phyloP scores from a whole-genome alignment of 2,113 vertebrate genomes.

The Pica pica region DNA sequence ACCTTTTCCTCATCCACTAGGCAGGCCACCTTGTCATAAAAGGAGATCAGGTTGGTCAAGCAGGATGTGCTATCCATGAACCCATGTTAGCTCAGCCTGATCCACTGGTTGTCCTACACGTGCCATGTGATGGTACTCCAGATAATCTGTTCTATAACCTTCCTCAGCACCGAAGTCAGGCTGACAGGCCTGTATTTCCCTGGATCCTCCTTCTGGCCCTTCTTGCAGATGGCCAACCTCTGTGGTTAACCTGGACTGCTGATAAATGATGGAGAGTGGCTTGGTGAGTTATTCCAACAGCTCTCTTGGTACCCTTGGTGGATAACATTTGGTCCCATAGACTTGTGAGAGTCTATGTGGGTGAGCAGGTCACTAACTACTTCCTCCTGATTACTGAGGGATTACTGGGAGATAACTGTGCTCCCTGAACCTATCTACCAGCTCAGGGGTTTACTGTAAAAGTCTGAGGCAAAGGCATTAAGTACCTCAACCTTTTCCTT shows the following conservation, averaged over 20 bases:
- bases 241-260: background rate
- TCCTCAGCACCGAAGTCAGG: background rate
- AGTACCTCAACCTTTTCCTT: background rate
- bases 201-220: background rate
- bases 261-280: background rate
- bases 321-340: background rate
- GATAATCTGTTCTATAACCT: background rate
- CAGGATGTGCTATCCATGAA: background rate
- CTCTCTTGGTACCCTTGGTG: background rate
- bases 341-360: background rate
- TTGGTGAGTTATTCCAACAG: background rate
- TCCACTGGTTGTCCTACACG: background rate
- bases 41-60: background rate
- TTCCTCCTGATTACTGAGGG: background rate
- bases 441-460: background rate
- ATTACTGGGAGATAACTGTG: background rate
- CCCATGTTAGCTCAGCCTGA: background rate
- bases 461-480: background rate
- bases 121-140: rapidly evolving
- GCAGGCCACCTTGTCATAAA: background rate
- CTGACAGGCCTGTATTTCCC: background rate
- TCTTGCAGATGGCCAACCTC: background rate
- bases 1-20: background rate
- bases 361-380: background rate
- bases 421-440: background rate